Evolutionary conservation across 2,113 vertebrate genomes (phyloP).

Genomic region (Poecilia latipinna): DNA sequence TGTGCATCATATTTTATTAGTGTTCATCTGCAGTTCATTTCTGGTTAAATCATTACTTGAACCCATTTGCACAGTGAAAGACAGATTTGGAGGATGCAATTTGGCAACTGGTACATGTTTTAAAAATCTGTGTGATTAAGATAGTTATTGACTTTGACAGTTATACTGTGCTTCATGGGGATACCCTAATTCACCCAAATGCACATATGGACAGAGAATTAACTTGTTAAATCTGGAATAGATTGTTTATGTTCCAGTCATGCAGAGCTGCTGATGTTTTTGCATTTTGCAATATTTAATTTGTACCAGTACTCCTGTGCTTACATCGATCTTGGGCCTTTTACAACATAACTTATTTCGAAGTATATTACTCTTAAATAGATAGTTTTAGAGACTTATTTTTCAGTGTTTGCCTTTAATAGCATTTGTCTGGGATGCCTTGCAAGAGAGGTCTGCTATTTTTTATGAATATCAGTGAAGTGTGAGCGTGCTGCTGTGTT

Average conservation of each 20-base stretch:
- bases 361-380: no score
- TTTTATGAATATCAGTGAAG: neutral
- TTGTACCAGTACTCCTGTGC: conserved; percentile 2
- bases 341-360: neutral
- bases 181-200: conserved; percentile 61
- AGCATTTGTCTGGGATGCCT: conserved; percentile 7
- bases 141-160: conserved; percentile 66
- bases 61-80: conserved; percentile 38
- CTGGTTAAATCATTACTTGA: conserved; percentile 42
- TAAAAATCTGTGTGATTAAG: conserved; percentile 60
- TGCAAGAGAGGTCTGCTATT: conserved; percentile 6
- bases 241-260: conserved; percentile 64
- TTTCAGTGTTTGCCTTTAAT: conserved; percentile 17
- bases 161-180: conserved; percentile 65
- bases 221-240: conserved; percentile 65
- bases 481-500: neutral
- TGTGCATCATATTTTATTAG: conserved; percentile 16
- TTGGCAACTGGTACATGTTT: conserved; percentile 43
- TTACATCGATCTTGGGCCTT: conserved; percentile 6
- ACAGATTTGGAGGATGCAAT: conserved; percentile 51
- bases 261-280: conserved; percentile 39
- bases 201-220: conserved; percentile 69
- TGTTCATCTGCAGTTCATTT: conserved; percentile 8
- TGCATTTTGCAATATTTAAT: conserved; percentile 26
- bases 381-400: conserved; percentile 13